Base-by-base conservation (phyloP, 1,140 invertebrate genomes). In the Drusus annulatus region DNA sequence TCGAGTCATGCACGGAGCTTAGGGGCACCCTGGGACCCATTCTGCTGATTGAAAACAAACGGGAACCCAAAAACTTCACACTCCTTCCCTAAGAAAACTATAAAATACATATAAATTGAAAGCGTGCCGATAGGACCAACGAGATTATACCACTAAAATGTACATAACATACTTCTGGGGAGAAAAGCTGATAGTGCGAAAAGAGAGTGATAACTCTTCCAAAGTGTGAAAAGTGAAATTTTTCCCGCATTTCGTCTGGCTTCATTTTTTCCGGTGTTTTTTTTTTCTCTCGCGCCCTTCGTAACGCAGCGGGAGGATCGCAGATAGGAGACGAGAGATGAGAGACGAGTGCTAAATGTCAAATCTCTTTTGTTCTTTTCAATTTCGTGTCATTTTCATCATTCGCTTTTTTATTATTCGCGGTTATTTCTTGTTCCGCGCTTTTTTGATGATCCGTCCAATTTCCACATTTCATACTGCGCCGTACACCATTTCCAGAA, bases 91-190 rank as follows among this genome's bases (percentile, higher is more conserved):
- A 73, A 60, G 45, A 62, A 77, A 52, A 80, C 79, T 80, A 80
- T 80, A 80, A 78, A 78, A 78, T 81, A 78, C 65, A 74, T 81
- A 81, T 78, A 81, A 81, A 81, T 81, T 81, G 80, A 73, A 78
- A 23, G 80, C 75, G 75, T 78, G 80, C 78, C 80, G 51, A 36
- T 68, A 68, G 75, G 52, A 15, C 65, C 60, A 74, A 73, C 76
- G 45, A 78, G 80, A 78, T 78, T 71, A 65, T 36, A 25, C 4
- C 62, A 28, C n/a, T 69, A 50, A 17, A 45, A 69, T 50, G n/a
- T 69, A 69, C 17, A 45, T 69, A n/a, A 36, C 28, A 69, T 69
- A 17, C 36, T 69, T 68, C 36, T 50, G 31, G 7, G n/a, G 17
- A 69, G 65, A 69, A 25, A 69, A 69, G 65, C 31, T 69, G 65